These are phyloP conservation scores for Dallia pectoralis DNA, from an alignment of 2,797 vertebrate species.

Conservation along the genomic window DNA sequence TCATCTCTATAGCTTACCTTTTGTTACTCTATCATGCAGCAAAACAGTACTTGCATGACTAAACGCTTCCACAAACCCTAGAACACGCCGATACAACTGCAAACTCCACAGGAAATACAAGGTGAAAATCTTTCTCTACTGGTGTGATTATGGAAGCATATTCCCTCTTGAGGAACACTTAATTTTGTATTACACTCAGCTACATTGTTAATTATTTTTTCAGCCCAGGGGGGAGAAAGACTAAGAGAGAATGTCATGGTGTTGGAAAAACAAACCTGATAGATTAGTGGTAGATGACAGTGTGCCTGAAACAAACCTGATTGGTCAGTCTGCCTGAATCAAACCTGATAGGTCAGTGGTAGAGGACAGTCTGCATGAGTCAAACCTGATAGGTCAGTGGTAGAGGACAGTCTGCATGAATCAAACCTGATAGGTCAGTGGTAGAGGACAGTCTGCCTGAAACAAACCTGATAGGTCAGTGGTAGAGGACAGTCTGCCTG, in stretches of 20 bases:
- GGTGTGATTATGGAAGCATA: constrained; percentile 19
- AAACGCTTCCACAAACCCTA: not conserved
- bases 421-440: no score
- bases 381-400: no score
- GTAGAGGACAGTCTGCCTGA: no score
- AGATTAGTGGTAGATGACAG: not conserved
- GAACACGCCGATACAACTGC: not conserved
- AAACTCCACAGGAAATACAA: not conserved
- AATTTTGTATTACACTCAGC: constrained; percentile 30
- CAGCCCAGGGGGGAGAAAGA: constrained; percentile 1
- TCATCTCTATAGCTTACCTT: no score
- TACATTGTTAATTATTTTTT: constrained; percentile 21
- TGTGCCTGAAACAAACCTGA: not conserved
- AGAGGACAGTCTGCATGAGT: no score
- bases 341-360: no score
- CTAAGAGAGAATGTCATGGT: not conserved
- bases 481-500: no score
- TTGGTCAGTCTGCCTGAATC: not conserved
- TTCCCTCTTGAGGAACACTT: constrained; percentile 7
- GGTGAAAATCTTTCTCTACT: not conserved
- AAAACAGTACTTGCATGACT: not conserved
- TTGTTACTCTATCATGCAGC: not conserved
- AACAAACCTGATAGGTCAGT: no score
- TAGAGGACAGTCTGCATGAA: no score
- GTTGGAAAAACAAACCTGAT: not conserved